These are phyloP conservation scores for Dichetophora obliterata DNA, from an alignment of 2,888 invertebrate species.

Conservation along the genomic window DNA sequence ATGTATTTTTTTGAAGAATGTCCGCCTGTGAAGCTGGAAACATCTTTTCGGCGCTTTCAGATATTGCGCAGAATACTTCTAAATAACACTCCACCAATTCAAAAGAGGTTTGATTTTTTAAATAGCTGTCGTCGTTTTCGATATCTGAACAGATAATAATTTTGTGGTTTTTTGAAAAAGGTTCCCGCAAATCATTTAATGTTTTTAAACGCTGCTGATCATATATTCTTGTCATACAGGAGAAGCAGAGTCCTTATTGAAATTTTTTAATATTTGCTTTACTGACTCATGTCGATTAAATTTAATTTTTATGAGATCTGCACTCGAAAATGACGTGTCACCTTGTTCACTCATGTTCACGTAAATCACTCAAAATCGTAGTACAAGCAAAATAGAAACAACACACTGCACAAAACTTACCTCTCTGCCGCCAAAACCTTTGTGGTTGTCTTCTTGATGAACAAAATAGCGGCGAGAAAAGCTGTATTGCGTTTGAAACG, in stretches of 20 bases:
- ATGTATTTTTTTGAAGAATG: neutral
- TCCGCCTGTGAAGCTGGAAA: neutral
- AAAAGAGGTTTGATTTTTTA: neutral
- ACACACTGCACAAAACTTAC: neutral
- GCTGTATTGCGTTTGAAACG: neutral
- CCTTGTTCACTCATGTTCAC: neutral
- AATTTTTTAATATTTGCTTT: slow-evolving; percentile 6
- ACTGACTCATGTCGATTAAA: neutral
- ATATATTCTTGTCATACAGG: slow-evolving; percentile 22
- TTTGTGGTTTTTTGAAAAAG: slow-evolving; percentile 5
- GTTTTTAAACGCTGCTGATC: slow-evolving; percentile 17
- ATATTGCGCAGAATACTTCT: slow-evolving; percentile 12
- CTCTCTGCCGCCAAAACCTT: neutral
- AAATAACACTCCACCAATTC: slow-evolving; percentile 30
- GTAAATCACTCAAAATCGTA: neutral
- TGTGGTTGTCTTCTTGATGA: neutral
- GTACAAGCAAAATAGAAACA: neutral
- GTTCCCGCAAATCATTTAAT: neutral
- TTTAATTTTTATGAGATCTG: slow-evolving; percentile 12
- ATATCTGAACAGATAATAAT: slow-evolving; percentile 22
- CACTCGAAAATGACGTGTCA: neutral
- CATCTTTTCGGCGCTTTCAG: neutral
- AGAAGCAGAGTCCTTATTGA: slow-evolving; percentile 23
- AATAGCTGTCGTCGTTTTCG: neutral
- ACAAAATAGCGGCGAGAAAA: neutral